Evolutionary conservation across 1,140 invertebrate genomes (phyloP).

Genomic region (Drosophila paulistorum): DNA sequence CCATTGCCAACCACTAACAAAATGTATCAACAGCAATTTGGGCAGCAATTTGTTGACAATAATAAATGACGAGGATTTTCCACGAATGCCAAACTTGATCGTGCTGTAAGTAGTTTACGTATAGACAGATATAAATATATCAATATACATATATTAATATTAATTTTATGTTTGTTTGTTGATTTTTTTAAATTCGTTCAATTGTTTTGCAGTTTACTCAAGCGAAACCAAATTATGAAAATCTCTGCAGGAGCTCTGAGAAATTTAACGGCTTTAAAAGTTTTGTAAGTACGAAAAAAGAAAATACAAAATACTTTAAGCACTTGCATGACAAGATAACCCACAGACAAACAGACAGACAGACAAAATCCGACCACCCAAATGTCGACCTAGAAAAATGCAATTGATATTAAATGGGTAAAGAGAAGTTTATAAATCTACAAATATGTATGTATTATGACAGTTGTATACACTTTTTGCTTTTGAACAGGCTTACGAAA

Average conservation of each 20-base stretch:
- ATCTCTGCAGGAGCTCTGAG: constrained; percentile 87
- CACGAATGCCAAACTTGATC: constrained; percentile 85
- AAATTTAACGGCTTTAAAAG: constrained; percentile 86
- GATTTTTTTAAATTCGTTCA: constrained; percentile 10
- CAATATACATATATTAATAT: constrained; percentile 21
- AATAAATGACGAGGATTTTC: constrained; percentile 86
- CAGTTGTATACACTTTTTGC: not conserved
- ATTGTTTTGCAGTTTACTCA: constrained; percentile 85
- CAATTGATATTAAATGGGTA: constrained; percentile 58
- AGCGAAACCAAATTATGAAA: constrained; percentile 87
- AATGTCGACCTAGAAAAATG: constrained; percentile 51
- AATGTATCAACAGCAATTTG: constrained; percentile 85
- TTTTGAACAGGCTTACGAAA: too few species aligned
- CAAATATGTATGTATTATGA: not conserved
- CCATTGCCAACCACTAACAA: constrained; percentile 15
- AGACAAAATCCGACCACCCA: constrained; percentile 27
- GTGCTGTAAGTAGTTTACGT: constrained; percentile 86
- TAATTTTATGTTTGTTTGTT: constrained; percentile 24
- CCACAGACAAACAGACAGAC: constrained; percentile 39
- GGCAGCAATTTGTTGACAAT: constrained; percentile 87
- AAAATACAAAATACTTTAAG: constrained; percentile 54
- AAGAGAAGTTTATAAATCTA: not conserved
- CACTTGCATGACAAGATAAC: constrained; percentile 46
- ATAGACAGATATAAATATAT: not conserved
- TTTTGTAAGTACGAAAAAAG: constrained; percentile 87